These are phyloP conservation scores for Acleris emargana DNA, from an alignment of 2,888 invertebrate genomes.

Conservation along the genomic window DNA sequence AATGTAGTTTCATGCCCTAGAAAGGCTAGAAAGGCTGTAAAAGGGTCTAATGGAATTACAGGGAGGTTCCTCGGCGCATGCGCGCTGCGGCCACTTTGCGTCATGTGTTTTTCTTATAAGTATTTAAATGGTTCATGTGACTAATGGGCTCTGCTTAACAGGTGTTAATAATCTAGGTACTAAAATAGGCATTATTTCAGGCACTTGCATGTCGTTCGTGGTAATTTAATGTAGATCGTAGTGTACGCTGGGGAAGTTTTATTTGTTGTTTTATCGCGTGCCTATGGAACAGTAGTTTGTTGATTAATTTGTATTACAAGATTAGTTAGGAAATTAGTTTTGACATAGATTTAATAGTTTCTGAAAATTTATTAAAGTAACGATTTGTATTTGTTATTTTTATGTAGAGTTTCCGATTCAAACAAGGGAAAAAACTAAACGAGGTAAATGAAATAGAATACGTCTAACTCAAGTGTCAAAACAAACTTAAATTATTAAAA, in stretches of 20 bases:
- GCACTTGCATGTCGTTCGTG: constrained; percentile 24
- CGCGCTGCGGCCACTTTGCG: constrained; percentile 44
- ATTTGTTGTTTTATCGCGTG: neutral
- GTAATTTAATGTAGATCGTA: constrained; percentile 17
- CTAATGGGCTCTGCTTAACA: constrained; percentile 30
- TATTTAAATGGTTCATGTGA: constrained; percentile 28
- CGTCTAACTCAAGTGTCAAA: neutral
- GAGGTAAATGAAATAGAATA: no score
- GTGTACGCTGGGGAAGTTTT: neutral
- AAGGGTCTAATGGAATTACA: constrained; percentile 59
- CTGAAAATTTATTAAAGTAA: no score
- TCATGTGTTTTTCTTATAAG: constrained; percentile 42
- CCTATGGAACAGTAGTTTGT: neutral
- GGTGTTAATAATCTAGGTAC: constrained; percentile 32
- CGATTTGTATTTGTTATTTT: no score
- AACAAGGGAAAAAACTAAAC: no score
- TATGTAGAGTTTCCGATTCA: no score
- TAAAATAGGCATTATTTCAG: constrained; percentile 24
- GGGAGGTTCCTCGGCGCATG: constrained; percentile 47
- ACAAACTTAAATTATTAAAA: neutral
- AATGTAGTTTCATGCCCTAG: neutral
- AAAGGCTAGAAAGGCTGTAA: constrained; percentile 33
- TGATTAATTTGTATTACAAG: no score
- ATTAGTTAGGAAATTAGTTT: no score
- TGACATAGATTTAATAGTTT: no score